Conservation (phyloP, 1,140 invertebrate genomes). For the Metaphire vulgaris region DNA sequence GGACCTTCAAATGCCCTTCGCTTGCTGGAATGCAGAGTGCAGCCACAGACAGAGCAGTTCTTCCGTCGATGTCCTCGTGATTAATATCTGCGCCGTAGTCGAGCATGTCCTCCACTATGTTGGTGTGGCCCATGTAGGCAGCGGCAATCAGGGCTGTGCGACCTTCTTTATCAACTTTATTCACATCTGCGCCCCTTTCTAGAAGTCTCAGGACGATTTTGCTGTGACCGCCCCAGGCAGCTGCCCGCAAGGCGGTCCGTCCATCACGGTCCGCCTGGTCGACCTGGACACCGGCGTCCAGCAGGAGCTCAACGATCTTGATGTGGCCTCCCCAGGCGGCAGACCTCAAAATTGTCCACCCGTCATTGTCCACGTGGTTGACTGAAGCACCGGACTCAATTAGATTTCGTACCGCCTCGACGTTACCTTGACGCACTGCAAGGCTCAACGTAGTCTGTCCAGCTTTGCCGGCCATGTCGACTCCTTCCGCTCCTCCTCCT, state of each 20-base stretch:
- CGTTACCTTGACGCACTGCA: conserved; percentile 59
- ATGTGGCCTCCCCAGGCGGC: conserved; percentile 97
- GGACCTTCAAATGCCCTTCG: conserved; percentile 59
- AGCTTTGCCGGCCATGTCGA: conserved; percentile 10
- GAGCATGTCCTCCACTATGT: conserved; percentile 53
- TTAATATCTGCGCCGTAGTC: conserved; percentile 46
- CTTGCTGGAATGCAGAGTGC: conserved; percentile 57
- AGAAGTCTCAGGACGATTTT: conserved; percentile 81
- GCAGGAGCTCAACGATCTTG: conserved; percentile 53
- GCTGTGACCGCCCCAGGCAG: conserved; percentile 82
- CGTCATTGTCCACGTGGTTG: conserved; percentile 75
- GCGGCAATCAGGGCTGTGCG: conserved; percentile 60
- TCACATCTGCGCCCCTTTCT: conserved; percentile 73
- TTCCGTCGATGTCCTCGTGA: conserved; percentile 56
- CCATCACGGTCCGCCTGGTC: conserved; percentile 76
- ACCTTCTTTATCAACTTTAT: conserved; percentile 69
- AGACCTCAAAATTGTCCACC: conserved; percentile 99
- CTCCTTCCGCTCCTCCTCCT: conserved; percentile 6
- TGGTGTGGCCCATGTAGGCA: conserved; percentile 57
- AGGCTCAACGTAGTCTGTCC: conserved; percentile 61
- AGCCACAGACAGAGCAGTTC: conserved; percentile 71
- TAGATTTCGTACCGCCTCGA: conserved; percentile 62
- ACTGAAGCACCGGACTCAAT: conserved; percentile 64
- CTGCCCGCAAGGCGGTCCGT: conserved; percentile 80
- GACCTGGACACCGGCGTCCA: conserved; percentile 70